Base-by-base conservation (phyloP, 30 jellyfish, hydroid and myxozoan genomes). In the Pseudorhiza aurosa region DNA sequence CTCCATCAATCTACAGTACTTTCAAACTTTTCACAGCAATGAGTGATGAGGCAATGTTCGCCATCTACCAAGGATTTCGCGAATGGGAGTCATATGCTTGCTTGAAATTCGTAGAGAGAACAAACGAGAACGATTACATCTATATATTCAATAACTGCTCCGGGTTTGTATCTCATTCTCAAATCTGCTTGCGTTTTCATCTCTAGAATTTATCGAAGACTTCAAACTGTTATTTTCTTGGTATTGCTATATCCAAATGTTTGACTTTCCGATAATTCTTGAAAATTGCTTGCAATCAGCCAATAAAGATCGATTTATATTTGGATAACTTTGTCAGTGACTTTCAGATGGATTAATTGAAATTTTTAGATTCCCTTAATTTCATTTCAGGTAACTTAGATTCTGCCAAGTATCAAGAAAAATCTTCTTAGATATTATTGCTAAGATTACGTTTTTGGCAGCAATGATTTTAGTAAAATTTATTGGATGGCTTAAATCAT, bases 61-160 rank as follows among this genome's bases (percentile, higher is more conserved):
- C 91, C 11, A 87, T 87, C 18, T 57, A 31, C 65, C 83, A 72
- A 68, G 97, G 93, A 9, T 75, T 88, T 31, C 68, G 85, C 32
- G 97, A 88, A 53, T 88, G 87, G 86, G 94, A 88, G 53, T 45
- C 89, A 44, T 75, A 88, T 40, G 83, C 94, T 6, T 88, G 97
- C 67, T 43, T 88, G 12, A 71, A 65, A 30, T 88, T 88, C 64
- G 94, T 78, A 19, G 82, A 65, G 33, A 77, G 93, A 63, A 78
- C 97, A 2, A 79, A 63, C 67, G 97, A 88, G 55, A 71, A 83
- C 45, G 94, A 81, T 45, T 88, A 88, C 68, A 55, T 88, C 31
- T 37, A 78, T 35, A 44, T 88, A 15, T 78, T 71, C 84, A 84
- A 72, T 35, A 64, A 84, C 42, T 84, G 95, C 39, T 70, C 95